Conservation (phyloP, 1,140 invertebrate species). For the Ganaspis sp. region DNA sequence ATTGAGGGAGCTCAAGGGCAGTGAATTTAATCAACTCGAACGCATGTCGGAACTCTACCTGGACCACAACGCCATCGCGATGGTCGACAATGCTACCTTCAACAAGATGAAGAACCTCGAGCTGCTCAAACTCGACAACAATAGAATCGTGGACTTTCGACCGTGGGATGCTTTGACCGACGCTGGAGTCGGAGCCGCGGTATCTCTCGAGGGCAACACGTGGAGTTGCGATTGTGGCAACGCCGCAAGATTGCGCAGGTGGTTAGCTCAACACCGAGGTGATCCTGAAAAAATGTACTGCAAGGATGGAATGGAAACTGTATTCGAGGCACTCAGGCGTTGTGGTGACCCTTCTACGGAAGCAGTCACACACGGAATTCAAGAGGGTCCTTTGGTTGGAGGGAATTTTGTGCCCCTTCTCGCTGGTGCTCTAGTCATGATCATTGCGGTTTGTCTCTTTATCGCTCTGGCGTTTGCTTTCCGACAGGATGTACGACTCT, state of each 20-base stretch:
- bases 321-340: conserved; percentile 78
- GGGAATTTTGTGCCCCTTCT: conserved; percentile 84
- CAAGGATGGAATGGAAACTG: conserved; percentile 78
- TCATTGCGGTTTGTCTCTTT: conserved; percentile 83
- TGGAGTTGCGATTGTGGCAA: conserved; percentile 95
- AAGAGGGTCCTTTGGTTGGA: conserved; percentile 74
- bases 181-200: conserved; percentile 83
- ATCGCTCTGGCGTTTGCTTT: conserved; percentile 85
- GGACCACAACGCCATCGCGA: conserved; percentile 90
- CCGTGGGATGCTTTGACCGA: conserved; percentile 84
- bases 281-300: conserved; percentile 83
- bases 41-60: conserved; percentile 90
- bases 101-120: conserved; percentile 87
- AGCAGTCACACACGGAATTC: conserved; percentile 66
- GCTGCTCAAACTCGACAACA: conserved; percentile 90
- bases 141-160: conserved; percentile 86
- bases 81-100: conserved; percentile 91
- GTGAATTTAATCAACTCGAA: conserved; percentile 89
- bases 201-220: conserved; percentile 88
- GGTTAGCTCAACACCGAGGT: conserved; percentile 84
- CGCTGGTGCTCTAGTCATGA: conserved; percentile 84
- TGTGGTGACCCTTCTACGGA: conserved; percentile 78
- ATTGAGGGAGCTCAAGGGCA: conserved; percentile 87
- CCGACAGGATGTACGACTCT: conserved; percentile 84
- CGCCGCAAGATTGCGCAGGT: conserved; percentile 84